Base-by-base conservation (phyloP, 1,140 invertebrate species). In the Drosophila nasuta region DNA sequence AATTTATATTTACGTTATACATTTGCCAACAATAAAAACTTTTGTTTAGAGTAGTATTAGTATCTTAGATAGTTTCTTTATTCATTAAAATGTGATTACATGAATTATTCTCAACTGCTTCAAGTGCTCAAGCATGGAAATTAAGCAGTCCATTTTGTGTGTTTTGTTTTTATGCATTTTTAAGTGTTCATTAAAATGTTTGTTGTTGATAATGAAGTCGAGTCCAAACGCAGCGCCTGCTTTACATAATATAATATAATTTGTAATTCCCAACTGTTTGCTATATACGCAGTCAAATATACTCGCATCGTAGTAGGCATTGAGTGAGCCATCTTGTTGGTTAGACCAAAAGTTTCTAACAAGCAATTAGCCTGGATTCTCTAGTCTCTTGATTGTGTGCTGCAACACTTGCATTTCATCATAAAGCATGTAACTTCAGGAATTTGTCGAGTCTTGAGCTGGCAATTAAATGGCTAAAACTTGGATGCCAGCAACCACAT, bases 401-500 rank as follows among this genome's bases (percentile, higher is more conserved):
- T 45, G 38, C 59, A 49, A 5, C 58, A 13, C 45, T 33, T 69
- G 64, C 70, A 73, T 67, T 67, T 64, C 20, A 11, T 13, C 49
- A 38, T 45, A 68, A 15, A 41, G 35, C 8, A 54, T 15, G 30
- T 15, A 17, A 48, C 41, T 48, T 49, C 20, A 65, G 65, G 64
- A 81, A 73, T 74, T 66, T 77, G 75, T 69, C 49, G 33, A 52
- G 45, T 57, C 65, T 78, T 52, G 64, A 79, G 62, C 52, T 77
- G 11, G 64, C 68, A 83, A 83, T 82, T 85, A 72, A 78, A 86
- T 81, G 69, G 63, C 54, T 17, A 65, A 56, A 74, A 62, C 11
- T 75, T 69, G 20, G 20, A 38, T 62, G 45, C 45, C 28, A 51
- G 20, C 48, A n/a, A 66, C 65, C 72, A 13, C 57, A 70, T 56